Evolutionary conservation across 2,888 invertebrate genomes (phyloP).

Genomic region (Erynnis tages): DNA sequence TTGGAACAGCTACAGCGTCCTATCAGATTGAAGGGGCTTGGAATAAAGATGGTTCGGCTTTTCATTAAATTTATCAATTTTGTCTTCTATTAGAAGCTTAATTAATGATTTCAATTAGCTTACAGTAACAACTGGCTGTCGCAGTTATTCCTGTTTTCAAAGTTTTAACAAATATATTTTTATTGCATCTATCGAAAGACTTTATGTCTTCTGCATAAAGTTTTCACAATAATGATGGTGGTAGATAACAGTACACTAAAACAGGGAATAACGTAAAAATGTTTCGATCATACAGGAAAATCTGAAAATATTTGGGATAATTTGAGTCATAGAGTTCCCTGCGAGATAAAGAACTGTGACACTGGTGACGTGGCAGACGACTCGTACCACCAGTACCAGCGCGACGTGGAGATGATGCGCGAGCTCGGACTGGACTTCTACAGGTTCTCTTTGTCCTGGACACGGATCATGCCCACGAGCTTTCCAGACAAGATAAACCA

Average conservation of each 20-base stretch:
- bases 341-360: conserved; percentile 70
- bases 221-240: too few relatives aligned
- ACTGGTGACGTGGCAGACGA: conserved; percentile 77
- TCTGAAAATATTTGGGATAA: conserved; percentile 83
- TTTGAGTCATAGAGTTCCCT: conserved; percentile 66
- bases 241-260: too few relatives aligned
- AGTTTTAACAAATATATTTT: too few relatives aligned
- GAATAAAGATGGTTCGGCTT: conserved; percentile 63
- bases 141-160: too few relatives aligned
- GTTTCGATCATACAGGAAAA: conserved; percentile 51
- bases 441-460: conserved; percentile 82
- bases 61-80: too few relatives aligned
- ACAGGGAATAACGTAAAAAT: too few relatives aligned
- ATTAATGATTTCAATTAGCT: too few relatives aligned
- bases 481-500: conserved; percentile 66
- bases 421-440: conserved; percentile 42
- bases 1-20: conserved; percentile 58
- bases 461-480: conserved; percentile 47
- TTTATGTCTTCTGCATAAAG: too few relatives aligned
- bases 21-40: conserved; percentile 79
- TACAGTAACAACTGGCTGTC: too few relatives aligned
- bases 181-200: too few relatives aligned
- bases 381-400: conserved; percentile 8
- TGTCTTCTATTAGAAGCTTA: too few relatives aligned
- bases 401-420: conserved; percentile 12